These are phyloP conservation scores for Oreochromis grahami DNA, from an alignment of 2,797 vertebrate genomes.

Conservation along the genomic window DNA sequence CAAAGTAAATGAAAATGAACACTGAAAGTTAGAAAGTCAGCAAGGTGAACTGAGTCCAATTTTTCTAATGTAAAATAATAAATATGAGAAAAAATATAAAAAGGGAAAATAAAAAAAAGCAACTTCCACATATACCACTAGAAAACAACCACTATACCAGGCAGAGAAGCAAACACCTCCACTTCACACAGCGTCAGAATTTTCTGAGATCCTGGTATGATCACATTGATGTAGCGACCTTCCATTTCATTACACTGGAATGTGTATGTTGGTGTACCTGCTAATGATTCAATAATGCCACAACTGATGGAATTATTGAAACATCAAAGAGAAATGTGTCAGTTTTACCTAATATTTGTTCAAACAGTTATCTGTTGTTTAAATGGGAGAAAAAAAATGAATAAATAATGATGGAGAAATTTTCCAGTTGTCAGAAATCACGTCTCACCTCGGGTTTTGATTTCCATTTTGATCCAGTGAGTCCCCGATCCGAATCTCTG, in stretches of 20 bases:
- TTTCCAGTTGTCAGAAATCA: too few relatives aligned
- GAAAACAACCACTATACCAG: neutral
- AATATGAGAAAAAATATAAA: neutral
- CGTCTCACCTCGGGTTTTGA: too few relatives aligned
- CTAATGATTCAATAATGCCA: neutral
- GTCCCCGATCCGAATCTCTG: too few relatives aligned
- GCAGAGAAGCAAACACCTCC: neutral
- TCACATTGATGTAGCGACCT: neutral
- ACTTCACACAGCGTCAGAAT: neutral
- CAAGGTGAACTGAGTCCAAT: neutral
- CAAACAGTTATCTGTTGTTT: too few relatives aligned
- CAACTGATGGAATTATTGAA: neutral
- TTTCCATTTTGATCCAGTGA: too few relatives aligned
- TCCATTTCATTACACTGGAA: neutral
- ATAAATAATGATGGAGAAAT: too few relatives aligned
- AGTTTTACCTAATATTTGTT: too few relatives aligned
- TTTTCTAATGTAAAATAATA: neutral
- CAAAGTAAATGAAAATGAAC: neutral
- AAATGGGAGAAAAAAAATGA: too few relatives aligned
- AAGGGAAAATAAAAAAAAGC: neutral
- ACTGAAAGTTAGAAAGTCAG: neutral
- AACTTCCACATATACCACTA: too few relatives aligned
- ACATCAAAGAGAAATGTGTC: neutral
- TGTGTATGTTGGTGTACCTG: neutral
- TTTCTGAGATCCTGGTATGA: rapidly evolving